Evolutionary conservation across 2,113 vertebrate genomes (phyloP).

Genomic region (Callipepla squamata): DNA sequence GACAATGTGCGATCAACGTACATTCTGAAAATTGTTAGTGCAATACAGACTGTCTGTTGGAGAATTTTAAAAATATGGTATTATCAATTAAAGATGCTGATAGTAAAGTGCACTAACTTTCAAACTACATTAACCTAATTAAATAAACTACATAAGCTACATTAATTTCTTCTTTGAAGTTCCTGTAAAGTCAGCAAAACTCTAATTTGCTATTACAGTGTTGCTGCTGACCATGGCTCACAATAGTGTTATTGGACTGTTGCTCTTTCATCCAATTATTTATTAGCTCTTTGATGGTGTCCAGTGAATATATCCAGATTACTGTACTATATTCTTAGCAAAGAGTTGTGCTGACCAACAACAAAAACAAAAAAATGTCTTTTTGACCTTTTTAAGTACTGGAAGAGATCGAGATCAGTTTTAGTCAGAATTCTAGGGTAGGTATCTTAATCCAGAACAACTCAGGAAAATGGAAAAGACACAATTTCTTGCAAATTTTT

Average conservation of each 20-base stretch:
- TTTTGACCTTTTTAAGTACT: not conserved
- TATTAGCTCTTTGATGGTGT: not conserved
- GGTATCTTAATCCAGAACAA: not conserved
- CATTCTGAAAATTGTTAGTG: not conserved
- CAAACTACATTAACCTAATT: not conserved
- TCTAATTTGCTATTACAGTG: slow-evolving; percentile 11
- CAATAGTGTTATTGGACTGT: not conserved
- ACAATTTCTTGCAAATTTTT: not conserved
- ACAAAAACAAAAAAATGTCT: not conserved
- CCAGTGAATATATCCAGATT: not conserved
- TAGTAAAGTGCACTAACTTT: not conserved
- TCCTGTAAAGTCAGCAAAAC: slow-evolving; percentile 21
- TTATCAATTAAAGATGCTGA: not conserved
- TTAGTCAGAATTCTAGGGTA: not conserved
- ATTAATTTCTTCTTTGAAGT: slow-evolving; percentile 26
- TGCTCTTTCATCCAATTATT: not conserved
- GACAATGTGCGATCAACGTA: not conserved
- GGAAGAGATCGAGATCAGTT: not conserved
- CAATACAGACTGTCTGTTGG: not conserved
- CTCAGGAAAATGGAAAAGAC: not conserved
- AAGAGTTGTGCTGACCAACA: not conserved
- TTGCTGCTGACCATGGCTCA: slow-evolving; percentile 13
- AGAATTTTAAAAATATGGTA: not conserved
- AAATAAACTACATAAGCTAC: not conserved
- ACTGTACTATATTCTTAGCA: not conserved